Percentiles rank a stretch among this genome's conserved stretches.
Evolutionary conservation across 2,888 invertebrate genomes (phyloP).

Genomic region (Pandemis cinnamomeana): DNA sequence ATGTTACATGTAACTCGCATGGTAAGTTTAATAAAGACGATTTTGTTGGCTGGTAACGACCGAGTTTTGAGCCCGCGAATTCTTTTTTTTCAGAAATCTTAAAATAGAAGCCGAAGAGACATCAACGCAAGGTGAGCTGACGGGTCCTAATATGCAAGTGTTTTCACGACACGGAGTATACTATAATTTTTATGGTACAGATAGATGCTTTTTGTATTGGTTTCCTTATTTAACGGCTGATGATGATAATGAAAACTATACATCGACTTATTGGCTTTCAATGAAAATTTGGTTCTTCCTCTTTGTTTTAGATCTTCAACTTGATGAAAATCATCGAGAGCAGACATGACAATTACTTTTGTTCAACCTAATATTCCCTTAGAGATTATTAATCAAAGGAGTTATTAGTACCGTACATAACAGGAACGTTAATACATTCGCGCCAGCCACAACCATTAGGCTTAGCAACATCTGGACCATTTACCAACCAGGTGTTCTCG

Average conservation of each 20-base stretch:
- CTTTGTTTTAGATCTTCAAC: too few relatives aligned
- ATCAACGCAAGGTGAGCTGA: not conserved
- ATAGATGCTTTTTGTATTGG: too few relatives aligned
- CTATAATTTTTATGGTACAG: too few relatives aligned
- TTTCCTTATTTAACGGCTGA: too few relatives aligned
- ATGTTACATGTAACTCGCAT: not conserved
- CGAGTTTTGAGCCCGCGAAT: not conserved
- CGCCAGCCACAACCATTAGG: slow-evolving; percentile 23
- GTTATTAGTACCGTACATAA: not conserved
- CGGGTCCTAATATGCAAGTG: too few relatives aligned
- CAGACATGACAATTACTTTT: too few relatives aligned
- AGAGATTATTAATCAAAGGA: not conserved
- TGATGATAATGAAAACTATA: too few relatives aligned
- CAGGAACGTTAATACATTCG: not conserved
- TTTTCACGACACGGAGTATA: too few relatives aligned
- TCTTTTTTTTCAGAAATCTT: not conserved
- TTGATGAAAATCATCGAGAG: too few relatives aligned
- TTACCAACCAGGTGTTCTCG: slow-evolving; percentile 61
- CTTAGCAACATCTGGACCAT: slow-evolving; percentile 53
- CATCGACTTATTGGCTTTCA: too few relatives aligned
- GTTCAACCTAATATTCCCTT: too few relatives aligned
- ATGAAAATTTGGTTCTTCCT: too few relatives aligned
- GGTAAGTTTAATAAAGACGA: not conserved
- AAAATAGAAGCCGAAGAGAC: not conserved
- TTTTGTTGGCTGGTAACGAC: not conserved